Conservation (phyloP, 2,797 vertebrate species). For the Melanogrammus aeglefinus region DNA sequence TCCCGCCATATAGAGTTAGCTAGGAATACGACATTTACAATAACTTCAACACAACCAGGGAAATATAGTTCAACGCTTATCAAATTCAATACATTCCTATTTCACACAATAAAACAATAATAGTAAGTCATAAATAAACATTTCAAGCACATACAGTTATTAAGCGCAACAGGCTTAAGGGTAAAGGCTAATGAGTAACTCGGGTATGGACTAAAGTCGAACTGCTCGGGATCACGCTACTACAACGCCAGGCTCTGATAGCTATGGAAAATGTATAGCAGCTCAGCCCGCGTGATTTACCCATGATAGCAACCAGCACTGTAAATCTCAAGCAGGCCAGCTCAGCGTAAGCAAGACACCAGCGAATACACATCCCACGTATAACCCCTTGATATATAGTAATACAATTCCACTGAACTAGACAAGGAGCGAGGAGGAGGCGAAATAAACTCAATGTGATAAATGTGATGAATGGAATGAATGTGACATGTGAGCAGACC, state of each 20-base stretch:
- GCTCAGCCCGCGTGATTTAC: slow-evolving; percentile 15
- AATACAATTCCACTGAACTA: neutral
- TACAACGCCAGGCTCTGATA: slow-evolving; percentile 13
- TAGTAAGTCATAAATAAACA: neutral
- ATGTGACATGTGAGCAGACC: slow-evolving; percentile 27
- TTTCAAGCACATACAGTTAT: neutral
- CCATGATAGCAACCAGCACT: neutral
- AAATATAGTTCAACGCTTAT: neutral
- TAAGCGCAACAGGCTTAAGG: slow-evolving; percentile 22
- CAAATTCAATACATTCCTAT: neutral
- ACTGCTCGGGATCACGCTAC: slow-evolving; percentile 29
- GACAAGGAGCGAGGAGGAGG: neutral
- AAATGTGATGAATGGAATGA: neutral
- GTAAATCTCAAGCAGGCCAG: neutral
- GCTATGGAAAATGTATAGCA: neutral
- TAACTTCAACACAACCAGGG: neutral
- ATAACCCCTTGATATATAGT: neutral
- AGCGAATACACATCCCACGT: neutral
- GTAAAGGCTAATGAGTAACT: slow-evolving; percentile 45
- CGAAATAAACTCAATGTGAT: neutral
- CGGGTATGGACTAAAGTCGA: slow-evolving; percentile 40
- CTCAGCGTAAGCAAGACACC: neutral
- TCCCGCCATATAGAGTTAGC: neutral
- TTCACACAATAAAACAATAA: neutral
- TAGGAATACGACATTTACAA: neutral